Conservation (phyloP, 1,140 invertebrate species). For the Lepidotrigona ventralis region DNA sequence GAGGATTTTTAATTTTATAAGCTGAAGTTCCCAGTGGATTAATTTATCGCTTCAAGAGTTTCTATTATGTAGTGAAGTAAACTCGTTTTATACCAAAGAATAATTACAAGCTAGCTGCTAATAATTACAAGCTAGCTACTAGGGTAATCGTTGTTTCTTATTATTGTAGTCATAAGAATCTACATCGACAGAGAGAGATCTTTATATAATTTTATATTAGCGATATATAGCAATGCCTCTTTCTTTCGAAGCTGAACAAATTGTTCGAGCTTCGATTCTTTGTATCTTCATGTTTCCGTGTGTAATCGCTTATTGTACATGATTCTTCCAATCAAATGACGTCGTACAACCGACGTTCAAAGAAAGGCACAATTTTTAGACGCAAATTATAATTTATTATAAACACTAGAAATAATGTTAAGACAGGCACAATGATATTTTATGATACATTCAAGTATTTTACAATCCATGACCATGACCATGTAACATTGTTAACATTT, state of each 20-base stretch:
- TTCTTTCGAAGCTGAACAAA: background rate
- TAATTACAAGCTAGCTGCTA: background rate
- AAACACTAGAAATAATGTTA: background rate
- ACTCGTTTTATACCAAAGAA: constrained; percentile 29
- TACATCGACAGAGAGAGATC: background rate
- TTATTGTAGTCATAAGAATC: constrained; percentile 14
- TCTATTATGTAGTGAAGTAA: background rate
- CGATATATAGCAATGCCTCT: background rate
- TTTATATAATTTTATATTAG: constrained; percentile 41
- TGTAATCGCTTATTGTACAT: background rate
- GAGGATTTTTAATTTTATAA: background rate
- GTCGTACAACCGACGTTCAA: background rate
- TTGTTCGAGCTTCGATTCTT: background rate
- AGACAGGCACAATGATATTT: background rate
- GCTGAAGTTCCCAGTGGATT: background rate
- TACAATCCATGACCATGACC: background rate
- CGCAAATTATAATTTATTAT: constrained; percentile 18
- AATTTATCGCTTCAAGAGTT: too few species aligned
- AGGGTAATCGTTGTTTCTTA: constrained; percentile 10
- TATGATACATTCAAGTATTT: constrained; percentile 13
- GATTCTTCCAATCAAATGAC: background rate
- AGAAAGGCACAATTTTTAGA: background rate
- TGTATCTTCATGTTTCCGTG: background rate
- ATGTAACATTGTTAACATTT: background rate
- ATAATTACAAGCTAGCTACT: background rate